Evolutionary conservation across 2,113 vertebrate genomes (phyloP).

Genomic region (Bolborhynchus lineola): DNA sequence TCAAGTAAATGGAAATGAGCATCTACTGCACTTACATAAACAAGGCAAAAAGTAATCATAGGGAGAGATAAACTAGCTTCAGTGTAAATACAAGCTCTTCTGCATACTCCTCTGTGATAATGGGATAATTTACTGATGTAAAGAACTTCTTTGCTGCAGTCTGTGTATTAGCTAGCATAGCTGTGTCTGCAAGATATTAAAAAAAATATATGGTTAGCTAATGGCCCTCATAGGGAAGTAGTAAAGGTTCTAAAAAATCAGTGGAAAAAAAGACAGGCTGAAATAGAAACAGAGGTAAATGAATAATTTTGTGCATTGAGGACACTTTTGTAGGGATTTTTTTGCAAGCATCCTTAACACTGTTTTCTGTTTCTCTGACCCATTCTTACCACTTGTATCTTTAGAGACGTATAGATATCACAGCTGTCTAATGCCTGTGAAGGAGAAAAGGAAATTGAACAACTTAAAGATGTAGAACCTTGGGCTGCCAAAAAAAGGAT

Average conservation of each 20-base stretch:
- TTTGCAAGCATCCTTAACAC: neutral
- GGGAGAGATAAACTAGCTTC: neutral
- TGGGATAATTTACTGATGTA: neutral
- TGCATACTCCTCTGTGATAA: neutral
- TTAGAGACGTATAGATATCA: neutral
- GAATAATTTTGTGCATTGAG: neutral
- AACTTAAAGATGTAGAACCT: neutral
- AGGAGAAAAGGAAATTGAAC: neutral
- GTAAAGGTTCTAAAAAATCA: neutral
- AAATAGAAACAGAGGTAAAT: neutral
- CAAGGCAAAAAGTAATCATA: neutral
- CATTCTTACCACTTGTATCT: neutral
- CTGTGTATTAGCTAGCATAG: neutral
- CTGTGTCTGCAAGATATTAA: neutral
- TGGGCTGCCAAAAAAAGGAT: neutral
- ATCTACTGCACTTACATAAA: neutral
- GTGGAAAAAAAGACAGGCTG: neutral
- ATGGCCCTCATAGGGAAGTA: neutral
- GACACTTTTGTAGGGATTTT: neutral
- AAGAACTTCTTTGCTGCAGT: neutral
- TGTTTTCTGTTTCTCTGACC: neutral
- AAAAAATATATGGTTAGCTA: neutral
- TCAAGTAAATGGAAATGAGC: neutral
- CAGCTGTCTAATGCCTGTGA: neutral
- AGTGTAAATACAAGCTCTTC: neutral